Evolutionary conservation across 2,888 invertebrate species (phyloP), one percentile per base, ranked within the genome.

Genomic region (Brachyopa scutellaris): DNA sequence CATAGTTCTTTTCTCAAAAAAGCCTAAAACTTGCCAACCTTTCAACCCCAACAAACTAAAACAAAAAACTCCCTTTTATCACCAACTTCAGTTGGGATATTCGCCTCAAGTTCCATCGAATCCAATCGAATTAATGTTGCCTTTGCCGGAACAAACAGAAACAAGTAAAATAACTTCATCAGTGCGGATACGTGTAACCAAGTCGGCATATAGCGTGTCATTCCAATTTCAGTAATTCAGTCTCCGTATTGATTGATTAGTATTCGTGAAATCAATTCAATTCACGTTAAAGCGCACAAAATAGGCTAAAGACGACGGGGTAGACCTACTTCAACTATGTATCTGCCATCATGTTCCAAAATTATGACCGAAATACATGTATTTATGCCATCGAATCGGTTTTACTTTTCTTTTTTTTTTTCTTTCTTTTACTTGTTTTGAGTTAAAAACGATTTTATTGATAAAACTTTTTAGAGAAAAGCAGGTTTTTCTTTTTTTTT

Each of bases 401-500:
- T 51, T 13, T 49, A 6, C 15, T 47, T 45, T 33, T 45, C 17
- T 17, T 38, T 51, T 40, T 17, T 17, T 36, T 45, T 31, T 19
- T 11, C 21, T 38, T 57, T 15, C n/a, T n/a, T n/a, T n/a, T n/a
- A n/a, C n/a, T n/a, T n/a, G n/a, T n/a, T n/a, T n/a, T n/a, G 19
- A 59, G 26, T 70, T 51, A 36, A 61, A 61, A 70, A 31, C 49
- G 26, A 62, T 62, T 62, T 64, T 73, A 73, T 73, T 64, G 73
- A 73, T 73, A 73, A 73, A 73, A 73, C 73, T 55, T 64, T 70
- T 64, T 40, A n/a, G 2, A 15, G 13, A 40, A 8, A n/a, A n/a
- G n/a, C n/a, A n/a, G n/a, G 19, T 9, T n/a, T n/a, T 67, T 8
- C 11, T 21, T 45, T 19, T 26, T 11, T 4, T 38, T 55, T 21